phyloP scores from a whole-genome alignment of 2,797 vertebrate species.

The Sardinella longiceps region DNA sequence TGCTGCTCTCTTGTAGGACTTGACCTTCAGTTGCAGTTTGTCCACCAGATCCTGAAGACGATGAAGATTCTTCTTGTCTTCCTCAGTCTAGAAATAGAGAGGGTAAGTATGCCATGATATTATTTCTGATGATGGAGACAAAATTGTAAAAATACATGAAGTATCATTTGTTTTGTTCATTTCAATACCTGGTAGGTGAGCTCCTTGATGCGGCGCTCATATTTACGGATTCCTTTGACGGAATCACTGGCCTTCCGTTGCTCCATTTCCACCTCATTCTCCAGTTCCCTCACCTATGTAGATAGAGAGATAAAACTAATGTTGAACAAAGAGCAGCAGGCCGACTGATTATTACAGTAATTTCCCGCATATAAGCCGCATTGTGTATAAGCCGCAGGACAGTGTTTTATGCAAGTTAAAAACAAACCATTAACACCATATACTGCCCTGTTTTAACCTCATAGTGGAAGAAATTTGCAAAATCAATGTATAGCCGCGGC shows the following conservation, averaged over 20 bases:
- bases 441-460: too few species aligned
- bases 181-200: constrained; percentile 85
- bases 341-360: too few species aligned
- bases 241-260: constrained; percentile 46
- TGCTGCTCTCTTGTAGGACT: constrained; percentile 68
- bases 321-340: neutral
- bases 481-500: too few species aligned
- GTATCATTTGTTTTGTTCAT: neutral
- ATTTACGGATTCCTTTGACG: constrained; percentile 73
- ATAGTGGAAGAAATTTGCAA: too few species aligned
- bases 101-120: neutral
- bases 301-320: neutral
- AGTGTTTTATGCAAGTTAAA: too few species aligned
- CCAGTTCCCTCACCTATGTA: constrained; percentile 51
- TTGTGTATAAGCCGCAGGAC: too few species aligned
- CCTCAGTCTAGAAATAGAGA: constrained; percentile 64
- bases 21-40: constrained; percentile 75
- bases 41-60: constrained; percentile 75
- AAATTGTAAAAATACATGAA: too few species aligned
- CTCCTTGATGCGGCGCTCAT: constrained; percentile 88
- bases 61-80: constrained; percentile 72
- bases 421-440: too few species aligned
- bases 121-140: neutral
- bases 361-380: too few species aligned
- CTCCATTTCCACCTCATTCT: constrained; percentile 61